Evolutionary conservation across 2,113 vertebrate genomes (phyloP).

Genomic region (Nothocercus nigrocapillus): DNA sequence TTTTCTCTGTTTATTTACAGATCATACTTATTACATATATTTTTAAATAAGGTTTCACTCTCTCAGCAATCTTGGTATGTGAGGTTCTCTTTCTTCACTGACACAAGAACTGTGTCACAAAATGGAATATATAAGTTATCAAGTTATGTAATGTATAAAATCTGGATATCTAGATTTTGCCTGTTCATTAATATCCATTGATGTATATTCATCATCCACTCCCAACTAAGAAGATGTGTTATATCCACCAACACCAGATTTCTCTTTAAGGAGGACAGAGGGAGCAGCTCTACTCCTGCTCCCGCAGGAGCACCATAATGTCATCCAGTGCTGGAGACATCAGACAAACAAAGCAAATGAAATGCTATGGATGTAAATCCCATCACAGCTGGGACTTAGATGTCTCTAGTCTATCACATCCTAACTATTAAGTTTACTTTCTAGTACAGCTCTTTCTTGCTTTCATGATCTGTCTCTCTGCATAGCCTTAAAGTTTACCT

Average conservation of each 20-base stretch:
- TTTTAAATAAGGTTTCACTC: neutral
- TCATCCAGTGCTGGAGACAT: neutral
- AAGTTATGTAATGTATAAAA: neutral
- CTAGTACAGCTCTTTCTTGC: neutral
- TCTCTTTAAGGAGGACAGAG: neutral
- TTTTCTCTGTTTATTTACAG: neutral
- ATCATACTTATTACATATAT: neutral
- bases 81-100: neutral
- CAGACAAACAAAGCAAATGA: neutral
- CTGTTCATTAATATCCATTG: accelerated
- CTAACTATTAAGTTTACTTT: neutral
- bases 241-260: neutral
- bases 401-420: neutral
- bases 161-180: neutral
- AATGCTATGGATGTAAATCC: neutral
- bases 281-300: neutral
- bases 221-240: neutral
- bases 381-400: neutral
- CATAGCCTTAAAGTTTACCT: neutral
- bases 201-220: neutral
- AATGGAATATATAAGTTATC: neutral
- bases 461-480: neutral
- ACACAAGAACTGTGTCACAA: neutral
- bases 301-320: neutral
- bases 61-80: neutral